phyloP scores from a whole-genome alignment of 2,888 invertebrate genomes.

The Hypsopygia costalis region DNA sequence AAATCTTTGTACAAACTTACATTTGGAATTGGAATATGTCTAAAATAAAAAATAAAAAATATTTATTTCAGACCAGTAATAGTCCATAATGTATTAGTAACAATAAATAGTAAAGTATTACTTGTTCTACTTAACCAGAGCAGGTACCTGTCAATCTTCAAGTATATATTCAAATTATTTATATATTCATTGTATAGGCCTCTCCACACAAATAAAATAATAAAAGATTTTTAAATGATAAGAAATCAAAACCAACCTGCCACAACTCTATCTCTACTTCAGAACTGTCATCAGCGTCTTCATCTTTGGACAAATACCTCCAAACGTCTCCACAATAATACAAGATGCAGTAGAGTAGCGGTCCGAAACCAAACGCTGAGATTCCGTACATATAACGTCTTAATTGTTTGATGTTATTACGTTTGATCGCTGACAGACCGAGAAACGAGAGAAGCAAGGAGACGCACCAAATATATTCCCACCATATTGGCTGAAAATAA shows the following conservation, averaged over 20 bases:
- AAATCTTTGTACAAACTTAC: too few species aligned
- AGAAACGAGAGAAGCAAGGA: constrained; percentile 92
- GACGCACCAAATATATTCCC: constrained; percentile 97
- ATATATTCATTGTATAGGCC: too few species aligned
- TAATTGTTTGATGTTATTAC: constrained; percentile 89
- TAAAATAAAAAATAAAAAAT: too few species aligned
- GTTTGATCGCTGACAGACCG: constrained; percentile 91
- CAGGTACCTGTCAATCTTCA: too few species aligned
- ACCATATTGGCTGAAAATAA: constrained; percentile 86
- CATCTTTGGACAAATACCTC: constrained; percentile 82
- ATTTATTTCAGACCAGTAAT: too few species aligned
- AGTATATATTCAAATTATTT: too few species aligned
- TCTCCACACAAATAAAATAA: too few species aligned
- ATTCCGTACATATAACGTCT: constrained; percentile 90
- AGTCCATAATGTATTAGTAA: too few species aligned
- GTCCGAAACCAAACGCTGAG: constrained; percentile 85
- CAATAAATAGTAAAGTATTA: too few species aligned
- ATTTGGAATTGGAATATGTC: too few species aligned
- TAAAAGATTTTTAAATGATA: too few species aligned
- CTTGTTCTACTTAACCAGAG: too few species aligned
- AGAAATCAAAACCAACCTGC: constrained; percentile 88
- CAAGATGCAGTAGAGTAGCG: constrained; percentile 89
- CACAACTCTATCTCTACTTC: constrained; percentile 86
- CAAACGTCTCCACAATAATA: constrained; percentile 93
- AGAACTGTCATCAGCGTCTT: constrained; percentile 77